phyloP scores from a whole-genome alignment of 2,113 vertebrate genomes.

The Caretta caretta region DNA sequence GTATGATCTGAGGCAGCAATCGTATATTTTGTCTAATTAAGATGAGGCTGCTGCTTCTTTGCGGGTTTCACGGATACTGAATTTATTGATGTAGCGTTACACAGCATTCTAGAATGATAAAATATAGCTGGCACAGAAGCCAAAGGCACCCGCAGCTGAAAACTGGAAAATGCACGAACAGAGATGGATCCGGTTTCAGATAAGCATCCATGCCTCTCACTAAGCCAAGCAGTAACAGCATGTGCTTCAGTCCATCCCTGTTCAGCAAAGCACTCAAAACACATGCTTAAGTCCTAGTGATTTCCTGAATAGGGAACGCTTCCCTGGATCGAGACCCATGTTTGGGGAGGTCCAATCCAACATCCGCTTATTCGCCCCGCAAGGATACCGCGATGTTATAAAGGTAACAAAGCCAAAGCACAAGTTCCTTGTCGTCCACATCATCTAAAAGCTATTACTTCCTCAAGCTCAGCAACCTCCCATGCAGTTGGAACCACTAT shows the following conservation, averaged over 20 bases:
- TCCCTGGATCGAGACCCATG: neutral
- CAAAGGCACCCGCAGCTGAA: conserved; percentile 60
- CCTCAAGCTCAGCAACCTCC: neutral
- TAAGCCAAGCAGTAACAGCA: neutral
- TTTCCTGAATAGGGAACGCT: neutral
- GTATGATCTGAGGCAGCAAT: conserved; percentile 50
- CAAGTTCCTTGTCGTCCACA: neutral
- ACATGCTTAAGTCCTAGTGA: neutral
- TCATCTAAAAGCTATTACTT: neutral
- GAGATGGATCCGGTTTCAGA: conserved; percentile 48
- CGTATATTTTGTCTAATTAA: conserved; percentile 75
- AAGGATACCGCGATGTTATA: neutral
- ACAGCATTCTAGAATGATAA: conserved; percentile 57
- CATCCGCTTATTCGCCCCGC: neutral
- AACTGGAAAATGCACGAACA: conserved; percentile 36
- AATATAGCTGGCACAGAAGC: conserved; percentile 39
- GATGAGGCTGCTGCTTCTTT: conserved; percentile 69
- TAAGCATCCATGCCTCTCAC: neutral
- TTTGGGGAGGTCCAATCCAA: neutral
- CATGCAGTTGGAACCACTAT: neutral
- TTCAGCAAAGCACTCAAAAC: neutral
- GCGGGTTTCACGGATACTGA: conserved; percentile 63
- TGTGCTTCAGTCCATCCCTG: neutral
- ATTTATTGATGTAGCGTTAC: conserved; percentile 60
- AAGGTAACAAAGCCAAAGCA: neutral